phyloP scores from a whole-genome alignment of 2,113 vertebrate genomes.

The Microcebus lehilahytsara region DNA sequence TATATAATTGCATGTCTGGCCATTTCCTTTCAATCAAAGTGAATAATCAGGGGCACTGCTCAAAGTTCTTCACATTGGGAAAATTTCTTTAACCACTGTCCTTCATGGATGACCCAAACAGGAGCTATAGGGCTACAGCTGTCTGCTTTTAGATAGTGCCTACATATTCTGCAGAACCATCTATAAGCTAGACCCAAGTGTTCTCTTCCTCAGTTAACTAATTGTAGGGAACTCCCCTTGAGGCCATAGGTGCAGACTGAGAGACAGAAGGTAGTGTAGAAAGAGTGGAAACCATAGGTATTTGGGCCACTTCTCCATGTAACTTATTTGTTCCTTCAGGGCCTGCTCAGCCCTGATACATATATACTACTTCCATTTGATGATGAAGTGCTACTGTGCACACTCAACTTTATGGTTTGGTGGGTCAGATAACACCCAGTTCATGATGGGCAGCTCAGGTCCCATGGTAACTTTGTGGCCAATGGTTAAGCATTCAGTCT shows the following conservation, averaged over 20 bases:
- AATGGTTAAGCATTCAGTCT: not conserved
- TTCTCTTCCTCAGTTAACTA: not conserved
- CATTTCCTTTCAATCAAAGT: not conserved
- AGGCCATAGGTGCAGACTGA: not conserved
- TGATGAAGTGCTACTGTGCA: not conserved
- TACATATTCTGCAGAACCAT: not conserved
- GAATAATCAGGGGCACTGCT: not conserved
- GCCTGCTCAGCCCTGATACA: not conserved
- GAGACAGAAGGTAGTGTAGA: not conserved
- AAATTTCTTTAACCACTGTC: not conserved
- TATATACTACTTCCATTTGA: not conserved
- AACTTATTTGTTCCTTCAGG: not conserved
- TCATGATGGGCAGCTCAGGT: not conserved
- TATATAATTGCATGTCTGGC: not conserved
- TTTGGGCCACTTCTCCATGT: not conserved
- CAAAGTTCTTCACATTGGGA: not conserved
- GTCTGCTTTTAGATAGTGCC: not conserved
- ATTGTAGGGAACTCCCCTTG: not conserved
- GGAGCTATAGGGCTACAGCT: not conserved
- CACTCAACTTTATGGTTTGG: not conserved
- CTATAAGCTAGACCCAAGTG: not conserved
- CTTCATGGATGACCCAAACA: not conserved
- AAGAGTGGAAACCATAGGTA: too few relatives aligned
- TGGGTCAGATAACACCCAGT: not conserved
- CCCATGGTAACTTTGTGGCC: not conserved